These are phyloP conservation scores for Zaprionus taronus DNA, from an alignment of 1,140 invertebrate species.

Conservation along the genomic window DNA sequence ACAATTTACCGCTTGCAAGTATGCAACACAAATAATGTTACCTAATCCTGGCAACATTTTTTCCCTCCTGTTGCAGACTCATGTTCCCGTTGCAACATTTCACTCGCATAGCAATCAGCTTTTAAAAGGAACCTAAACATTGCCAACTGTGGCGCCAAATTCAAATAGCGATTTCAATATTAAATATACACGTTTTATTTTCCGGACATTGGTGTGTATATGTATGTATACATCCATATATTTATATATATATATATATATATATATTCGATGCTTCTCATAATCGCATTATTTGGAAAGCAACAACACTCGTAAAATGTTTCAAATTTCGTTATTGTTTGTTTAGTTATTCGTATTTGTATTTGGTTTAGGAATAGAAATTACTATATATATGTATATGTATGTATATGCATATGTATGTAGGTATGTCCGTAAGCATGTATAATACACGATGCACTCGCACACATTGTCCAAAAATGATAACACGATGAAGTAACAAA, in stretches of 20 bases:
- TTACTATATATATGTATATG: constrained; percentile 11
- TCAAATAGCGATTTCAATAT: background rate
- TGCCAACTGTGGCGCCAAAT: constrained; percentile 2
- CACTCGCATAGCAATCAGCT: constrained; percentile 12
- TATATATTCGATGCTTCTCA: background rate
- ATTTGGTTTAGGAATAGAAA: constrained; percentile 34
- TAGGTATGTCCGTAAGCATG: background rate
- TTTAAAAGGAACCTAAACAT: no score
- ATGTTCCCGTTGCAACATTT: no score
- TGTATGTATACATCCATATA: constrained; percentile 16
- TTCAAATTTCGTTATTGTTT: constrained; percentile 36
- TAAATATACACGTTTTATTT: constrained; percentile 3
- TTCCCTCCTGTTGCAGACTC: background rate
- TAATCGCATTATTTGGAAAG: constrained; percentile 23
- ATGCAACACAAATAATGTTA: background rate
- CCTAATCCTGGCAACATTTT: background rate
- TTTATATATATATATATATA: constrained; percentile 3
- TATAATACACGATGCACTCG: constrained; percentile 38
- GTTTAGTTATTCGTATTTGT: constrained; percentile 18
- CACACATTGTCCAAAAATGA: constrained; percentile 32
- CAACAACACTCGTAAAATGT: constrained; percentile 43
- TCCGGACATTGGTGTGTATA: constrained; percentile 58
- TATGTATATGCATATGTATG: background rate
- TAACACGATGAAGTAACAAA: constrained; percentile 68
- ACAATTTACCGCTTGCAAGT: background rate